A percentile compares a stretch with the other conserved stretches of the same genome.
These are phyloP conservation scores for Euleptes europaea DNA, from an alignment of 2,113 vertebrate species.

Conservation along the genomic window DNA sequence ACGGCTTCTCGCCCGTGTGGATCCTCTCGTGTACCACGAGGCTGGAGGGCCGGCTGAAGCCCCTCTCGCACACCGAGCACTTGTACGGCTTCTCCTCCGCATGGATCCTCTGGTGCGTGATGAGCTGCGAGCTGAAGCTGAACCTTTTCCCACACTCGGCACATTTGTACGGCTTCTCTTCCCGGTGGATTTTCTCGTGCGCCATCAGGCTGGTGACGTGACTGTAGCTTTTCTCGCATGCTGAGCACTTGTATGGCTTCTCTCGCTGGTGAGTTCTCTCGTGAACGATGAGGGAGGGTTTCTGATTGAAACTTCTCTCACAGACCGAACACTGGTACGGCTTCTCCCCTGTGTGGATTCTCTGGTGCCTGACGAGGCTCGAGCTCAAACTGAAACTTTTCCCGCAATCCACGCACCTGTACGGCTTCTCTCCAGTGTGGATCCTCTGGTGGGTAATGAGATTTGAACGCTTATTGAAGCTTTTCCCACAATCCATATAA, in stretches of 20 bases:
- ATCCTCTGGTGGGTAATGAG: not conserved
- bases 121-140: slow-evolving; percentile 40
- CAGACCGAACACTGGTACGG: not conserved
- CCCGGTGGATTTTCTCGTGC: slow-evolving; percentile 32
- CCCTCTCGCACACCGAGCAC: not conserved
- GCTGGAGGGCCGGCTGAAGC: not conserved
- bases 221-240: slow-evolving; percentile 38
- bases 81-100: not conserved
- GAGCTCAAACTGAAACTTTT: slow-evolving; percentile 5
- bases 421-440: not conserved
- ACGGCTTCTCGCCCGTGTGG: not conserved
- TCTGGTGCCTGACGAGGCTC: not conserved
- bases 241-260: slow-evolving; percentile 34
- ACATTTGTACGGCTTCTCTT: slow-evolving; percentile 39
- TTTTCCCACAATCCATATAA: not conserved
- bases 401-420: not conserved
- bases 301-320: not conserved
- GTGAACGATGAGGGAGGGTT: not conserved
- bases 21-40: not conserved
- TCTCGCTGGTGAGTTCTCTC: slow-evolving; percentile 8
- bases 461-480: not conserved
- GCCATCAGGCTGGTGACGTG: slow-evolving; percentile 24
- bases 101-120: not conserved
- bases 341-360: not conserved
- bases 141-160: not conserved